Evolutionary conservation across 2,888 invertebrate species (phyloP).

Genomic region (Heliconius sara): DNA sequence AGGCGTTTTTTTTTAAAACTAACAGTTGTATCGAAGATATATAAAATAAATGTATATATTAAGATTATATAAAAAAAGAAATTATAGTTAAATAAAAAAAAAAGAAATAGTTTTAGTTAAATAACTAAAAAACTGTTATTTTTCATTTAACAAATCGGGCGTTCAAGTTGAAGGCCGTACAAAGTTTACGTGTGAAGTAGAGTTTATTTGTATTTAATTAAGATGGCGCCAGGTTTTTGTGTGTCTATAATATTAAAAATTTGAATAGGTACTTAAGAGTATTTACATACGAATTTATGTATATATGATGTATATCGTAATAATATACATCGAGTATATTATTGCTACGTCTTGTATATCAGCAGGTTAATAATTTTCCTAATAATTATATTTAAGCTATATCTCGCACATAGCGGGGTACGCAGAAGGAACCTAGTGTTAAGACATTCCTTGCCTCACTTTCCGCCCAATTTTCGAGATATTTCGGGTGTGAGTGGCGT

Average conservation of each 20-base stretch:
- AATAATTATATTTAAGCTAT: not conserved
- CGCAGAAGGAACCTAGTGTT: not conserved
- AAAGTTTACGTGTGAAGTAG: slow-evolving; percentile 47
- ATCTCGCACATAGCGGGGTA: not conserved
- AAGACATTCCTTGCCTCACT: not conserved
- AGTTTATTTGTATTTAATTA: slow-evolving; percentile 39
- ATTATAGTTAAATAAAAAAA: not conserved
- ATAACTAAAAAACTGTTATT: not conserved
- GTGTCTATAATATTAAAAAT: slow-evolving; percentile 37
- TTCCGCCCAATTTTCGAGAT: not conserved
- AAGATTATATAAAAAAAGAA: not conserved
- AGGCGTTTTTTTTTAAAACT: slow-evolving; percentile 23
- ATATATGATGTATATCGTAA: no score
- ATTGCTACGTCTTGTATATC: not conserved
- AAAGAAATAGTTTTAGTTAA: not conserved
- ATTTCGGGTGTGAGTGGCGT: not conserved
- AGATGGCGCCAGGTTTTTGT: slow-evolving; percentile 63
- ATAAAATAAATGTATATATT: not conserved
- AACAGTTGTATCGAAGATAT: not conserved
- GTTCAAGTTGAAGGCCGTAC: slow-evolving; percentile 57
- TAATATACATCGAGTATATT: not conserved
- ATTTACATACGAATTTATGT: not conserved
- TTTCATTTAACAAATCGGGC: not conserved
- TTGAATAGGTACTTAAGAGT: not conserved
- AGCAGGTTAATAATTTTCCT: not conserved